Base-by-base conservation (phyloP, 2,797 vertebrate species). In the Esox masquinongy region DNA sequence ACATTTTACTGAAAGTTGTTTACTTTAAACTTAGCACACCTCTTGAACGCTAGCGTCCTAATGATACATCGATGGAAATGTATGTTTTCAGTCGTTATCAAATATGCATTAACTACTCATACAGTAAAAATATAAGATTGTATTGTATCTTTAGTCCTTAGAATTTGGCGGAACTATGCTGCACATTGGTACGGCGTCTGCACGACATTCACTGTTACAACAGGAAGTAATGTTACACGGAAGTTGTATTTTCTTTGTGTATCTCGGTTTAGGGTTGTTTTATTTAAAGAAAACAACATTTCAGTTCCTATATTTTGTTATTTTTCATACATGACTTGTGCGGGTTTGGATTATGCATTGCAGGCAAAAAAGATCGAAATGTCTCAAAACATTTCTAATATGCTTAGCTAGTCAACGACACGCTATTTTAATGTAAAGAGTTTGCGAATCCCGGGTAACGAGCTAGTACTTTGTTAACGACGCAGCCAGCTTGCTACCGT, bases 241-340 rank as follows among this genome's bases (percentile, higher is more conserved):
- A 95, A 95, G 93, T 95, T 94, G 91, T 93, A 85, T 94, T 93
- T 92, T 94, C 94, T 95, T 95, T 95, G 94, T 95, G 94, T 95
- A 93, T 93, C 90, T 92, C 89, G 88, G 89, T 93, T 93, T 93
- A 89, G 87, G 92, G 87, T 92, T 91, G 90, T 91, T 93, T 94
- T 90, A 92, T 88, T 92, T 89, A 88, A 82, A 82, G 91, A 84
- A 92, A 94, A 91, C 88, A 88, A 76, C 80, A 74, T 83, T 86
- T 89, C 75, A 83, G 68, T 85, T 90, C 68, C 47, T 68, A 72
- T 72, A 74, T 83, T 82, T 77, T 74, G 73, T 78, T 53, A 53
- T 71, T 83, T 84, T 75, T 69, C 73, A 47, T 76, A 74, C 24
- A 17, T 74, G 63, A 22, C 3, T 72, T 75, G 77, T 56, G 36